Base-by-base conservation (phyloP, 1,140 invertebrate genomes). In the Leptopilina boulardi region DNA sequence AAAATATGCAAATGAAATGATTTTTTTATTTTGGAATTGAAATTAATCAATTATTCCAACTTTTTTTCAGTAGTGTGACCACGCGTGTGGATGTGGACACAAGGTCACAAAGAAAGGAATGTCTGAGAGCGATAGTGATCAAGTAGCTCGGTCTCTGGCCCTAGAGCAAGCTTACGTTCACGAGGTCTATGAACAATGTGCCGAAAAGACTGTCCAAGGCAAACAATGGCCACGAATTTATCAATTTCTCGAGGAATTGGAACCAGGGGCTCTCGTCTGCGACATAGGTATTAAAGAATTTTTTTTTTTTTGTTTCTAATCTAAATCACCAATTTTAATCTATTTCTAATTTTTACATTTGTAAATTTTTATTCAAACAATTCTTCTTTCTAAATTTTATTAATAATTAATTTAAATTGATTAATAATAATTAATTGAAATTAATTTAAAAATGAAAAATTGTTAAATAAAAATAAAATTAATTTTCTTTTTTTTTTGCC, bases 141-240 rank as follows among this genome's bases (percentile, higher is more conserved):
- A 94, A 80, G 92, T 94, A 86, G 94, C 94, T 71, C 91, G 95
- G 84, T 95, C 94, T 81, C 93, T 97, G 82, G 97, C 96, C 84
- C 93, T 98, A 85, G 97, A 98, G 92, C 95, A 97, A 90, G 96
- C 96, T 73, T 98, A 98, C 90, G 98, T 99, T 19, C 97, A 98
- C 90, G 97, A 98, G 86, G 97, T 98, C 73, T 99, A 98, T 92
- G 95, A 98, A 86, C 95, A 97, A 89, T 96, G 95, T 79, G 93
- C 94, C 82, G 93, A 94, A 90, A 94, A 95, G 23, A 92, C 92
- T 74, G 94, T 92, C 74, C 89, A 90, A 71, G 93, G 94, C 78
- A 94, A 94, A 77, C 92, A 94, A 34, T 97, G 97, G 94, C 97
- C 97, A 21, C 93, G 94, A 82, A 96, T 98, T 72, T 94, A 94